Evolutionary conservation across 2,797 vertebrate genomes (phyloP), one percentile per base, ranked within the genome.

Genomic region (Catamblyrhynchus diadema): DNA sequence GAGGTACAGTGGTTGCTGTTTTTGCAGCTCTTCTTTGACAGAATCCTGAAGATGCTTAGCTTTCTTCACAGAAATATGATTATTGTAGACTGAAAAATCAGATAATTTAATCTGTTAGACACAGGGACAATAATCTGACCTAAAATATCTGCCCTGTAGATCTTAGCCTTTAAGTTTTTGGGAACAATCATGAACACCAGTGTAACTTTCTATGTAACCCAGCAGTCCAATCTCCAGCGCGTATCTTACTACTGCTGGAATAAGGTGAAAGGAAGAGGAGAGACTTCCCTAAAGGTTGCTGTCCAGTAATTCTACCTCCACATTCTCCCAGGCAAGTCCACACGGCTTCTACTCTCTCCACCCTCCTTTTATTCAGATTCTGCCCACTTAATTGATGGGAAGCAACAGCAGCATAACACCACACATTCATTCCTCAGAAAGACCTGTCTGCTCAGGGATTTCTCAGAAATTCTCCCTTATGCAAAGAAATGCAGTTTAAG

Each of bases 1-100:
- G 37, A 44, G 4, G 2, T 50, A 28, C 6, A n/a, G 23, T 27
- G 3, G 8, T 50, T 14, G 15, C 27, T 50, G 8, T 0, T 81
- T 66, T 62, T 64, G 24, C 27, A 47, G 16, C 21, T 66, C 5
- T 20, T 64, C 19, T 71, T 59, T 50, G 45, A 33, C 21, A 64
- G 30, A 59, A 73, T 60, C 27, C 20, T 50, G 35, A 83, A 67
- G 16, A 18, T 44, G 18, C 2, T 53, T 62, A 25, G 3, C 8
- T 50, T 81, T 60, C 22, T 69, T 90, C 37, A 80, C 17, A 80
- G 8, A 62, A 47, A 57, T 41, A 51, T 35, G 5, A 48, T 41
- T 23, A 35, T 2, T 19, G 21, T 21, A 67, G 35, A 35, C 6
- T 32, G 60, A 75, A 92, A 86, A 42, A 44, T 53, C 19, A 71